Conservation (phyloP, 2,888 invertebrate genomes). For the Herminia tarsipennalis region DNA sequence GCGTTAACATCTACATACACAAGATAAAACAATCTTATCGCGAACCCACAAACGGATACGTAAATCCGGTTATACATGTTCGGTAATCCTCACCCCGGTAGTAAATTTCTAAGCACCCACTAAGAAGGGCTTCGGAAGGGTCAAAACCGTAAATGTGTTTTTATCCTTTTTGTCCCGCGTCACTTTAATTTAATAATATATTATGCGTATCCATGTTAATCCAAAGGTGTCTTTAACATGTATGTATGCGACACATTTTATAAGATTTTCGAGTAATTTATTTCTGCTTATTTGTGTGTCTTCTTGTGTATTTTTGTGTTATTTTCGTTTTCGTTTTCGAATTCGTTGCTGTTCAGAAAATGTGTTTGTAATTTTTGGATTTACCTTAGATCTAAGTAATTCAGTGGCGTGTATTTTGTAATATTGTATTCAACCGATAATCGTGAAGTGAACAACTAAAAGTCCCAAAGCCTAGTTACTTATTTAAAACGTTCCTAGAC, state of each 20-base stretch:
- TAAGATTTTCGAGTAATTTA: slow-evolving; percentile 26
- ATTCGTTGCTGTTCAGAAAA: too few species aligned
- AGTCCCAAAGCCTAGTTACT: too few species aligned
- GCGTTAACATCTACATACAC: slow-evolving; percentile 9
- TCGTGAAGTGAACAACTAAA: too few species aligned
- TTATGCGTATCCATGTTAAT: slow-evolving; percentile 27
- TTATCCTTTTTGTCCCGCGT: slow-evolving; percentile 17
- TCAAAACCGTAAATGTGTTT: slow-evolving; percentile 12
- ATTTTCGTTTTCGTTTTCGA: too few species aligned
- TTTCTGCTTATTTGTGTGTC: slow-evolving; percentile 2
- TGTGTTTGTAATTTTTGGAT: too few species aligned
- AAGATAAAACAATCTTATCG: slow-evolving; percentile 31
- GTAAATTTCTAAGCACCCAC: slow-evolving; percentile 32
- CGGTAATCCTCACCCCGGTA: slow-evolving; percentile 34
- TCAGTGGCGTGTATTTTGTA: too few species aligned
- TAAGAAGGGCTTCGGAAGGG: slow-evolving; percentile 34
- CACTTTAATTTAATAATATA: slow-evolving; percentile 26
- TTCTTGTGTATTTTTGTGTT: slow-evolving; percentile 11
- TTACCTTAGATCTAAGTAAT: too few species aligned
- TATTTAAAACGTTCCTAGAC: too few species aligned
- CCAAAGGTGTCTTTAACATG: slow-evolving; percentile 13
- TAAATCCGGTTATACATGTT: slow-evolving; percentile 38
- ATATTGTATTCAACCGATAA: too few species aligned
- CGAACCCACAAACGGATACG: slow-evolving; percentile 22
- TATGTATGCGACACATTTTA: slow-evolving; percentile 10